Evolutionary conservation across 2,888 invertebrate species (phyloP).

Genomic region (Rotaria sp.): DNA sequence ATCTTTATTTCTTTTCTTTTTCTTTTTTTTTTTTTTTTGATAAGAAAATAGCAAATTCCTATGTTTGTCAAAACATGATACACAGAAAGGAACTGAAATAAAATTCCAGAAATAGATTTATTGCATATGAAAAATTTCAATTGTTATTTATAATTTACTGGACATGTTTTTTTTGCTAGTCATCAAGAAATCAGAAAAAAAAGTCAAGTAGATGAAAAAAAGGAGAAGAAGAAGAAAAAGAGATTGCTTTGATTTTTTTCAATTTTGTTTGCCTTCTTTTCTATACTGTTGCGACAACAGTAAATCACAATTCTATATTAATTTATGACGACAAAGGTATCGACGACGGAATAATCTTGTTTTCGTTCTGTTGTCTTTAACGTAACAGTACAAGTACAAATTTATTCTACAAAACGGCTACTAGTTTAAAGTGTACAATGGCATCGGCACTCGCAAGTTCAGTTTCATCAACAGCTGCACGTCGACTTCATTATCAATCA

Average conservation of each 20-base stretch:
- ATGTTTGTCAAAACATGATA: slow-evolving; percentile 5
- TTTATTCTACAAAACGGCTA: neutral
- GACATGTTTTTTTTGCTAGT: neutral
- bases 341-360: neutral
- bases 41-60: neutral
- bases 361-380: neutral
- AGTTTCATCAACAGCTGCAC: neutral
- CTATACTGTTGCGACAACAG: neutral
- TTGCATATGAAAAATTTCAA: neutral
- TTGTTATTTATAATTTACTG: neutral
- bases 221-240: neutral
- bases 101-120: slow-evolving; percentile 12
- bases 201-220: neutral
- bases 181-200: neutral
- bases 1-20: neutral
- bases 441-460: neutral
- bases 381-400: neutral
- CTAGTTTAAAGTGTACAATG: neutral
- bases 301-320: neutral
- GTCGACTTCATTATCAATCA: neutral
- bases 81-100: neutral
- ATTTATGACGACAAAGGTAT: neutral
- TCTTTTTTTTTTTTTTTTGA: neutral
- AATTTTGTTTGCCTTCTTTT: neutral
- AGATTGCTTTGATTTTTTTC: neutral